A percentile compares a stretch with the other conserved stretches of the same genome.
phyloP scores from a whole-genome alignment of 2,797 vertebrate genomes.

The Leptatherina wallacei region DNA sequence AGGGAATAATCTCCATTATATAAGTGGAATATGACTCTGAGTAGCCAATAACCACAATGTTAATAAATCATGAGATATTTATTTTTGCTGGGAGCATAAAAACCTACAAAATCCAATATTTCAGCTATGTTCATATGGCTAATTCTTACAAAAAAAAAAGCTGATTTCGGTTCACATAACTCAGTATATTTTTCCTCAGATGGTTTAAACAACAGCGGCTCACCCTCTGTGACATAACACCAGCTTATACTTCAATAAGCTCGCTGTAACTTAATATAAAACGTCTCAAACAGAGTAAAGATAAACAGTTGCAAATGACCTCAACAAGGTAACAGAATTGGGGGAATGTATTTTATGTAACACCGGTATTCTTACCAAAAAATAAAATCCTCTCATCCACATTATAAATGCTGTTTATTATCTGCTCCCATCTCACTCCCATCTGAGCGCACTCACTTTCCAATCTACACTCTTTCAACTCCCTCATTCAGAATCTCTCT shows the following conservation, averaged over 20 bases:
- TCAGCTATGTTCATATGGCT: background rate
- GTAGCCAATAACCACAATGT: background rate
- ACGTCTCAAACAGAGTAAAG: background rate
- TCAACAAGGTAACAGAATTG: background rate
- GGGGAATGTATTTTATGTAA: background rate
- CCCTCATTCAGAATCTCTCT: slow-evolving; percentile 17
- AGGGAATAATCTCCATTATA: background rate
- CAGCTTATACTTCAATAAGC: background rate
- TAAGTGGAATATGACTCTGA: background rate
- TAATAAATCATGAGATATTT: slow-evolving; percentile 21
- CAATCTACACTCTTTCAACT: background rate
- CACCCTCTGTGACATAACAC: background rate
- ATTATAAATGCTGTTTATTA: slow-evolving; percentile 2
- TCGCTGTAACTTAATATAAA: background rate
- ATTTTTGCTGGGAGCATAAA: slow-evolving; percentile 17
- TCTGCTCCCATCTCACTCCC: background rate
- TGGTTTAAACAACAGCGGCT: too few species aligned
- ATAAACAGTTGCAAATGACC: background rate
- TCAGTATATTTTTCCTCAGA: too few species aligned
- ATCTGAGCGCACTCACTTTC: background rate
- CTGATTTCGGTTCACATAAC: background rate
- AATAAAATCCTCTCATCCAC: slow-evolving; percentile 11
- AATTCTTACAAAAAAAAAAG: background rate
- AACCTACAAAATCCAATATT: background rate
- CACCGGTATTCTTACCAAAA: background rate